phyloP scores from a whole-genome alignment of 2,888 invertebrate genomes.

The Leuctra nigra region DNA sequence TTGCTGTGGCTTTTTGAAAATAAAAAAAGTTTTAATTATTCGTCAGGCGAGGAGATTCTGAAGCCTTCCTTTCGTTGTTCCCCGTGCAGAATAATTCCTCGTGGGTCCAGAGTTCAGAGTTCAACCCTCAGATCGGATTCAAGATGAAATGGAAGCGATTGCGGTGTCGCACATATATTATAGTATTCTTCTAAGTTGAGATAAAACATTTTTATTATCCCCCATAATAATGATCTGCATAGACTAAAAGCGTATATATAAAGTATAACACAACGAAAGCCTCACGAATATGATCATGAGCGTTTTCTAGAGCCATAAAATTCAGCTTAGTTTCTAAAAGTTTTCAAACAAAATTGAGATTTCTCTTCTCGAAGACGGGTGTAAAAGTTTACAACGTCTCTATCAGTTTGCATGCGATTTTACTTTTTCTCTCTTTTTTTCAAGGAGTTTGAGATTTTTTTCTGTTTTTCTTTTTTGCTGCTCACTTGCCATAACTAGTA shows the following conservation, averaged over 20 bases:
- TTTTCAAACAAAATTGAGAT: slow-evolving; percentile 10
- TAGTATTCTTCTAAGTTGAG: too few species aligned
- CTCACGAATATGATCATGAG: not conserved
- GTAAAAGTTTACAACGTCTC: slow-evolving; percentile 14
- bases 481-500: not conserved
- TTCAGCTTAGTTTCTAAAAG: not conserved
- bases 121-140: too few species aligned
- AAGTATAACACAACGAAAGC: not conserved
- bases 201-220: not conserved
- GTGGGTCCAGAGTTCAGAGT: too few species aligned
- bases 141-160: too few species aligned
- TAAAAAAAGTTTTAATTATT: too few species aligned
- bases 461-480: not conserved
- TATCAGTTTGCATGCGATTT: slow-evolving; percentile 3
- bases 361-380: slow-evolving; percentile 3
- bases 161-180: too few species aligned
- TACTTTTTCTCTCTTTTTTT: slow-evolving; percentile 1
- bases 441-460: too few species aligned
- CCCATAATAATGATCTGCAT: not conserved
- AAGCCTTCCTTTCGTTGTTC: too few species aligned
- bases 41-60: too few species aligned
- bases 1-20: too few species aligned
- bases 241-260: not conserved
- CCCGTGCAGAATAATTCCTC: too few species aligned
- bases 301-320: not conserved